phyloP scores from a whole-genome alignment of 2,113 vertebrate species.

The Furnarius figulus region DNA sequence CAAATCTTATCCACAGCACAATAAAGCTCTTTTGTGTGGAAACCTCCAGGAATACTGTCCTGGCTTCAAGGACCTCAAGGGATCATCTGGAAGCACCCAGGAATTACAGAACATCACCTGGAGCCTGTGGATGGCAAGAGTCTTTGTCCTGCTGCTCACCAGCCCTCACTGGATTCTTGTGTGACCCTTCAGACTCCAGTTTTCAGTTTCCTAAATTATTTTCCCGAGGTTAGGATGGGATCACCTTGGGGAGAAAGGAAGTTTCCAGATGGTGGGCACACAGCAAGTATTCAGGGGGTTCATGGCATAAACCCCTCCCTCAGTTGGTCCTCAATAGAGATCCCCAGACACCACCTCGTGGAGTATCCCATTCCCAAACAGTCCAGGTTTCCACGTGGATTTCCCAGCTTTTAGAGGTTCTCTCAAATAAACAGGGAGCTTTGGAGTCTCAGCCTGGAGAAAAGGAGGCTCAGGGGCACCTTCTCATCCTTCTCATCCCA shows the following conservation, averaged over 20 bases:
- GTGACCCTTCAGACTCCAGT: not conserved
- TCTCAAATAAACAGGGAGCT: not conserved
- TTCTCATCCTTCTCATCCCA: not conserved
- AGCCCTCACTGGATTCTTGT: not conserved
- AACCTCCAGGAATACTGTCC: not conserved
- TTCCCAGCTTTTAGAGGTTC: not conserved
- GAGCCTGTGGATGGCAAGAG: not conserved
- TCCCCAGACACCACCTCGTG: not conserved
- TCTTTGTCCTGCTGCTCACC: not conserved
- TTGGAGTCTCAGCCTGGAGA: not conserved
- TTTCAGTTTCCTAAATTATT: not conserved
- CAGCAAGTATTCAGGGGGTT: not conserved
- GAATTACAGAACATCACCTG: not conserved
- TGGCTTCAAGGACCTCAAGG: not conserved
- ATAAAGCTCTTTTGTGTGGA: not conserved
- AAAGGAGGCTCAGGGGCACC: not conserved
- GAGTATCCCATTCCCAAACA: not conserved
- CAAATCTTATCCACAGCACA: not conserved
- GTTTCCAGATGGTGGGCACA: not conserved
- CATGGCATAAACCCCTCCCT: not conserved
- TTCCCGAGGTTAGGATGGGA: not conserved
- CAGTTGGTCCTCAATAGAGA: not conserved
- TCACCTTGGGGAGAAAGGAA: not conserved
- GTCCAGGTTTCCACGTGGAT: accelerated
- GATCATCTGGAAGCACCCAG: not conserved